Percentiles rank a stretch among this genome's conserved stretches.
Conservation (phyloP, 64 coral and sea anemone genomes). For the Hydrozoanthus tunicans region DNA sequence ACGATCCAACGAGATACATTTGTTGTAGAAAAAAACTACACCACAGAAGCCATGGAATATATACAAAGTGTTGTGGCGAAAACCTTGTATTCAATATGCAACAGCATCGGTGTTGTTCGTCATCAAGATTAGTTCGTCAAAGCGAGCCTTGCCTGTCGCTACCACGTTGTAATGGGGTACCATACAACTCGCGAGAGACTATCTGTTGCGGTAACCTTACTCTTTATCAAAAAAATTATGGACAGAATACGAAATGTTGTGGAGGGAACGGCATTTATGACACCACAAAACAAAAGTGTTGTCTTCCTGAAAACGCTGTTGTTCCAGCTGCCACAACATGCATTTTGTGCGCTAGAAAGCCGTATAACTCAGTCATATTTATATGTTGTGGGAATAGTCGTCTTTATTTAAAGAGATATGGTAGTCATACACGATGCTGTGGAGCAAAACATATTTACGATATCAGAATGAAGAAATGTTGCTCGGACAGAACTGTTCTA, state of each 20-base stretch:
- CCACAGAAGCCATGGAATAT: conserved; percentile 10
- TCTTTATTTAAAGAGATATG: conserved; percentile 16
- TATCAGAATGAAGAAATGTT: neutral
- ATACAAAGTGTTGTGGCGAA: conserved; percentile 19
- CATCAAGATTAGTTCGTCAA: neutral
- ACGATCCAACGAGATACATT: conserved; percentile 20
- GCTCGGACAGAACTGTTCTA: conserved; percentile 16
- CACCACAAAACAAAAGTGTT: conserved; percentile 17
- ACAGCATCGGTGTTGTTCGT: conserved; percentile 1
- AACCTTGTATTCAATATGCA: neutral
- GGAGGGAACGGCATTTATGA: neutral
- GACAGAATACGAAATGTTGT: conserved; percentile 13
- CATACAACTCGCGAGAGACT: neutral
- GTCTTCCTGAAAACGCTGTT: conserved; percentile 9
- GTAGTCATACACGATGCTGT: conserved; percentile 19
- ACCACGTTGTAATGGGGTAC: neutral
- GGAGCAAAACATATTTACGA: conserved; percentile 17
- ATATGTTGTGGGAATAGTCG: conserved; percentile 28
- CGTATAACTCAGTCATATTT: conserved; percentile 14
- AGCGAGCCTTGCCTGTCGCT: neutral
- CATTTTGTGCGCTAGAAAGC: neutral
- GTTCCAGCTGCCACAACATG: neutral
- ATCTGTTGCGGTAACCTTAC: conserved; percentile 4
- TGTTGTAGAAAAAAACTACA: conserved; percentile 18
- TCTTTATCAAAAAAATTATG: neutral